Conservation (phyloP, 37 sponge, comb jelly and placozoan genomes). For the Lycopodina hypogea region DNA sequence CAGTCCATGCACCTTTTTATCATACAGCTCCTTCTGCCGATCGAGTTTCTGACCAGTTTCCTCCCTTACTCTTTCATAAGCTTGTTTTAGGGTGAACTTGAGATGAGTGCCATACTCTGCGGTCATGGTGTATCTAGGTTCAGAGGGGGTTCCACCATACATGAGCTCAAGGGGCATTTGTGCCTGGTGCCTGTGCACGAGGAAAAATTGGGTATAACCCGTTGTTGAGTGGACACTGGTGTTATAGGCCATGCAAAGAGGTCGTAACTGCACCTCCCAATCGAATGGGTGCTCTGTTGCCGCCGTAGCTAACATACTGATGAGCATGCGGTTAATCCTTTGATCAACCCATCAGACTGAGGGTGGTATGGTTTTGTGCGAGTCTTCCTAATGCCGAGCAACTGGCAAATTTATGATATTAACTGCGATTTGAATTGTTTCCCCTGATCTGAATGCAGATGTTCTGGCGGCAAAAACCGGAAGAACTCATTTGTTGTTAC, state of each 20-base stretch:
- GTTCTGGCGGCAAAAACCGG: too few relatives aligned
- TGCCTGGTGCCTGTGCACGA: too few relatives aligned
- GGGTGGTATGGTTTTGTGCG: constrained; percentile 54
- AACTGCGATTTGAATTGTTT: constrained; percentile 47
- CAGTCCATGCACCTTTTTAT: neutral
- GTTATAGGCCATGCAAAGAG: constrained; percentile 40
- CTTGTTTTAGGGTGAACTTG: neutral
- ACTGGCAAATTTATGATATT: constrained; percentile 24
- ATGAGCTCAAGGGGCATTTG: too few relatives aligned
- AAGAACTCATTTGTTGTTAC: constrained; percentile 38
- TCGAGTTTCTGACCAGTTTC: neutral
- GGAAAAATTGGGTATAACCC: too few relatives aligned
- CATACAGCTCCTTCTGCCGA: neutral
- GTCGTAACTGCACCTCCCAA: constrained; percentile 36
- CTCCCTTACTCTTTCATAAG: neutral
- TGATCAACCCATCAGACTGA: constrained; percentile 56
- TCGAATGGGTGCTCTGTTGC: neutral
- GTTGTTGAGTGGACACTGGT: constrained; percentile 34
- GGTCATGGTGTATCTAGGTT: constrained; percentile 29
- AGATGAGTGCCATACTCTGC: neutral
- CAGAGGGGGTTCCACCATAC: constrained; percentile 20
- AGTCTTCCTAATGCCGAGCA: constrained; percentile 31
- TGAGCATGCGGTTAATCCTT: constrained; percentile 53
- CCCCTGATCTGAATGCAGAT: constrained; percentile 47
- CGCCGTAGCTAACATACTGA: constrained; percentile 21